Evolutionary conservation across 1,140 invertebrate genomes (phyloP), one percentile per base, ranked within the genome.

Genomic region (Oreohelix idahoensis): DNA sequence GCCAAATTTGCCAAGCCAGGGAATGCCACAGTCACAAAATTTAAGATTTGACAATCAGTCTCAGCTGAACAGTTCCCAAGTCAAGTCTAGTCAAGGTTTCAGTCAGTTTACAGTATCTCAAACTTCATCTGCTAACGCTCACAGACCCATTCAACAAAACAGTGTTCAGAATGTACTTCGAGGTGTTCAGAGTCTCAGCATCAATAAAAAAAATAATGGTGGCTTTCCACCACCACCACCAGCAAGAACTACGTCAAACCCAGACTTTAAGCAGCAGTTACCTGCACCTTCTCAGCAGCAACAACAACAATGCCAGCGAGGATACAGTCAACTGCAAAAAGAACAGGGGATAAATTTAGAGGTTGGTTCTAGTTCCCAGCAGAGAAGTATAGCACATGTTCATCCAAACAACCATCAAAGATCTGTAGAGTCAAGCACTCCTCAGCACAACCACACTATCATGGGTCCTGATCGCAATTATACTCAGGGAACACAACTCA

Each of bases 211-310:
- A 73, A 73, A 26, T 39, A 39, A 26, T 70, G 69, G 69, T 45
- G 74, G 74, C 2, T 66, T 39, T 35, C 79, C 79, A 81, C 79
- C 79, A 17, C 69, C 79, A 45, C 79, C 79, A 36, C 69, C 79
- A 45, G 66, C 74, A n/a, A 76, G 74, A 76, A 76, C 74, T 66
- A 45, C 79, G 45, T 58, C 79, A 63, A 81, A 29, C 39, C 66
- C 26, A 45, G 42, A 66, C 45, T 51, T 53, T 36, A 49, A 77
- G 35, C 75, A 77, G n/a, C 75, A 77, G 26, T 45, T 45, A 45
- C 42, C 42, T 20, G 8, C 75, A 58, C 5, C 29, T 45, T 11
- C 35, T 79, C 20, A 5, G 4, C 79, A 81, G 71, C 69, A 26
- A 71, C 79, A 82, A 26, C 69, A 36, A 29, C 66, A 74, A 11